phyloP scores from a whole-genome alignment of 2,888 invertebrate genomes.

The Empis livida region DNA sequence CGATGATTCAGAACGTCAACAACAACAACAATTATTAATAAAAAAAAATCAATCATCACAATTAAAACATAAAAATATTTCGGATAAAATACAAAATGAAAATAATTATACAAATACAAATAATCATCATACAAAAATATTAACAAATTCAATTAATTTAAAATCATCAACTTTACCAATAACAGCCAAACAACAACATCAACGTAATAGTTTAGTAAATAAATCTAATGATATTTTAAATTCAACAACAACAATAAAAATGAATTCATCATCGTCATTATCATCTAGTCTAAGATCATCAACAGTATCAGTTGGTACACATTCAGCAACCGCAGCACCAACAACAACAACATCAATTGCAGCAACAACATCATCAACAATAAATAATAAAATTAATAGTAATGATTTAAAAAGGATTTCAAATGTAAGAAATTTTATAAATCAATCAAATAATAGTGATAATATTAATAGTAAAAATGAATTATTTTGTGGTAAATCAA shows the following conservation, averaged over 20 bases:
- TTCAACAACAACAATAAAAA: neutral
- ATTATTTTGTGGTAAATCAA: too few relatives aligned
- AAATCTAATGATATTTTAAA: neutral
- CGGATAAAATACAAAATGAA: neutral
- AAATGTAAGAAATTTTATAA: conserved; percentile 1
- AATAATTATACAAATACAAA: neutral
- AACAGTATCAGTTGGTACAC: neutral
- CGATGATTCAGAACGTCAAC: conserved; percentile 13
- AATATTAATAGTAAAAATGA: neutral
- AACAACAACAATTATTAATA: conserved; percentile 13
- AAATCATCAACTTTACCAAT: conserved; percentile 11
- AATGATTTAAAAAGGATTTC: too few relatives aligned
- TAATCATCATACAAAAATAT: neutral
- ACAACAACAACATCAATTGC: conserved; percentile 2
- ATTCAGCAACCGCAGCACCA: neutral
- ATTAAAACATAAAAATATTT: neutral
- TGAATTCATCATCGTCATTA: conserved; percentile 8
- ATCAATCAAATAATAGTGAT: conserved; percentile 1
- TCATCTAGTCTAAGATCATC: neutral
- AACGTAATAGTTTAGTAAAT: neutral
- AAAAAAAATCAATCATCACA: neutral
- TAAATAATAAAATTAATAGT: conserved; percentile 11
- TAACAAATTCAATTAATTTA: conserved; percentile 1
- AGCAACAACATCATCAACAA: conserved; percentile 17
- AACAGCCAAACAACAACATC: conserved; percentile 9